Conservation (phyloP, 2,113 vertebrate genomes). For the Syrrhaptes paradoxus region DNA sequence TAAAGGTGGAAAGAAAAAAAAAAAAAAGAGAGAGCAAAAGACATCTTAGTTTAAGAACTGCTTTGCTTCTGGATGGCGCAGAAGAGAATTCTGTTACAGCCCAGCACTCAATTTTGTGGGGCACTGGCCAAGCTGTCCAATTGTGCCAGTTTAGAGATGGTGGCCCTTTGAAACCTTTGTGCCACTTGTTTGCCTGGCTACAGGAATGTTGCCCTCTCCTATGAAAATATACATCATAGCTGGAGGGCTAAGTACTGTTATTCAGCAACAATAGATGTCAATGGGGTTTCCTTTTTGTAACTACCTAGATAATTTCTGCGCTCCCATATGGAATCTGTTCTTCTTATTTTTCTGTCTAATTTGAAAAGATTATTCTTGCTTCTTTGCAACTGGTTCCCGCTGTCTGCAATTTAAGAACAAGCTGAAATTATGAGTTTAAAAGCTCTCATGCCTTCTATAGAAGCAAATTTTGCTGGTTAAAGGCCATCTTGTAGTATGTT, state of each 20-base stretch:
- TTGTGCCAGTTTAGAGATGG: background rate
- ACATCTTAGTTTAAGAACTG: background rate
- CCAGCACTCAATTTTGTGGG: background rate
- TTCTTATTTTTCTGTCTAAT: slow-evolving; percentile 38
- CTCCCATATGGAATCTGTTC: slow-evolving; percentile 43
- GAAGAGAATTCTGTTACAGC: background rate
- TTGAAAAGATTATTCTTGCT: slow-evolving; percentile 57
- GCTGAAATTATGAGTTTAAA: slow-evolving; percentile 46
- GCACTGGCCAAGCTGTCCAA: background rate
- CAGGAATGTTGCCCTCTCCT: slow-evolving; percentile 5
- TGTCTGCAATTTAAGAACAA: slow-evolving; percentile 39
- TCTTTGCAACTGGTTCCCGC: slow-evolving; percentile 70
- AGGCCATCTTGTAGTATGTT: background rate
- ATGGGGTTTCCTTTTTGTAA: slow-evolving; percentile 23
- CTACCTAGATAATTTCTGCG: slow-evolving; percentile 36
- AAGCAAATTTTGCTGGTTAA: background rate
- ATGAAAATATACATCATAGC: slow-evolving; percentile 14
- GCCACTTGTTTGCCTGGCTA: background rate
- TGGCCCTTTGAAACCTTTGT: slow-evolving; percentile 15
- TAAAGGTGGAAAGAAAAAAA: background rate
- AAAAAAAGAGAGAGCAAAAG: background rate
- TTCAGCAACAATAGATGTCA: slow-evolving; percentile 5
- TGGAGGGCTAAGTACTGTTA: background rate
- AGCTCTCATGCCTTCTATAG: slow-evolving; percentile 3
- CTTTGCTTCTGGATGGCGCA: background rate